phyloP scores from a whole-genome alignment of 2,113 vertebrate genomes.

The Elephantulus edwardii region DNA sequence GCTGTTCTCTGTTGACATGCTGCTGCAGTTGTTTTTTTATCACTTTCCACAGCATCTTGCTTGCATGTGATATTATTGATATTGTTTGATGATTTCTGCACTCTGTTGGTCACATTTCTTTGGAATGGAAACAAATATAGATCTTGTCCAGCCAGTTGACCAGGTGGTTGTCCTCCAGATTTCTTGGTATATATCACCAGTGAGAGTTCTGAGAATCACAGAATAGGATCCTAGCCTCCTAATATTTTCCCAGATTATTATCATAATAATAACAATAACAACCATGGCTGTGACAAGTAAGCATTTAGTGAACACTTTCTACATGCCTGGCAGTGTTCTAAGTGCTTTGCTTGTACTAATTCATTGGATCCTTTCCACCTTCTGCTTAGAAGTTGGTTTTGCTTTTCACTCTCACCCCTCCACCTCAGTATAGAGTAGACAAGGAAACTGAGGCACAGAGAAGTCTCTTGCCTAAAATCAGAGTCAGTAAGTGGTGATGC shows the following conservation, averaged over 20 bases:
- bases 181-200: too few species aligned
- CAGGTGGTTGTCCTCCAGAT: too few species aligned
- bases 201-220: not conserved
- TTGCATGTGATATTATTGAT: too few species aligned
- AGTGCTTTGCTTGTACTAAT: not conserved
- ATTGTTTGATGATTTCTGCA: too few species aligned
- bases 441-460: not conserved
- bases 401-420: not conserved
- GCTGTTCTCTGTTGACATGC: too few species aligned
- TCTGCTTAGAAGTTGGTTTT: not conserved
- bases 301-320: not conserved
- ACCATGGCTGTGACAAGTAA: rapidly evolving
- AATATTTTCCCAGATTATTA: not conserved
- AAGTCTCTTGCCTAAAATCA: not conserved
- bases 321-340: too few species aligned
- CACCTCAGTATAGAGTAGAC: not conserved
- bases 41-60: too few species aligned
- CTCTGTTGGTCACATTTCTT: too few species aligned
- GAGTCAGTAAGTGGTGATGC: not conserved
- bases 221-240: rapidly evolving
- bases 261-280: rapidly evolving
- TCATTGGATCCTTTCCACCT: not conserved
- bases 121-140: too few species aligned
- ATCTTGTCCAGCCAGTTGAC: too few species aligned
- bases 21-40: too few species aligned